Evolutionary conservation across 2,797 vertebrate genomes (phyloP).

Genomic region (Allobates femoralis): DNA sequence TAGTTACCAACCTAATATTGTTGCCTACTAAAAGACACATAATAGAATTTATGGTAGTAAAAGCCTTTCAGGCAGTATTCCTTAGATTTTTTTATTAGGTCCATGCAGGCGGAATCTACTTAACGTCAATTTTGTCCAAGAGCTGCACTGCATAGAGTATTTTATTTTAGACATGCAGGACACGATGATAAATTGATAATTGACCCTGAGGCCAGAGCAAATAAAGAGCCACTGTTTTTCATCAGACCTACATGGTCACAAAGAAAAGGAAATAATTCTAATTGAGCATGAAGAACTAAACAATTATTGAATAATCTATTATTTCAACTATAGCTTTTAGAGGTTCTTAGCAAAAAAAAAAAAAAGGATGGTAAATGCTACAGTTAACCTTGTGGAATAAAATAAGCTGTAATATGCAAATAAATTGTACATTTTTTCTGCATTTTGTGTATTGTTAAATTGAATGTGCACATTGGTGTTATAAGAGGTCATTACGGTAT

Average conservation of each 20-base stretch:
- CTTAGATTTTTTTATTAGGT: constrained; percentile 83
- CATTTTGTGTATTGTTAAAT: background rate
- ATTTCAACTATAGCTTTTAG: constrained; percentile 70
- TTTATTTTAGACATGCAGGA: constrained; percentile 82
- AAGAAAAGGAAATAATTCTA: constrained; percentile 68
- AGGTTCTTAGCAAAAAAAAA: constrained; percentile 50
- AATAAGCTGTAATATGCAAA: background rate
- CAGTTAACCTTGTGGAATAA: background rate
- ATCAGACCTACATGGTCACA: constrained; percentile 79
- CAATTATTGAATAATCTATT: constrained; percentile 71
- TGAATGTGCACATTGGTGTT: background rate
- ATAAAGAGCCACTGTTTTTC: constrained; percentile 85
- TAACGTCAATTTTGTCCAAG: constrained; percentile 80
- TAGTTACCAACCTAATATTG: constrained; percentile 72
- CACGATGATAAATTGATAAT: constrained; percentile 86
- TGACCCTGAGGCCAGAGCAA: constrained; percentile 84
- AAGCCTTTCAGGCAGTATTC: constrained; percentile 77
- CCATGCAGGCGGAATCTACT: constrained; percentile 81
- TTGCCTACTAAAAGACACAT: constrained; percentile 76
- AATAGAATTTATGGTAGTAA: constrained; percentile 81
- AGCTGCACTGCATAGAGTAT: constrained; percentile 77
- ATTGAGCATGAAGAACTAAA: constrained; percentile 69
- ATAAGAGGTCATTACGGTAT: background rate
- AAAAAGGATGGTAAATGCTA: background rate
- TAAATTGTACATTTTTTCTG: background rate